Percentiles rank a stretch among this genome's conserved stretches.
Evolutionary conservation across 2,113 vertebrate species (phyloP).

Genomic region (Mesocricetus auratus): DNA sequence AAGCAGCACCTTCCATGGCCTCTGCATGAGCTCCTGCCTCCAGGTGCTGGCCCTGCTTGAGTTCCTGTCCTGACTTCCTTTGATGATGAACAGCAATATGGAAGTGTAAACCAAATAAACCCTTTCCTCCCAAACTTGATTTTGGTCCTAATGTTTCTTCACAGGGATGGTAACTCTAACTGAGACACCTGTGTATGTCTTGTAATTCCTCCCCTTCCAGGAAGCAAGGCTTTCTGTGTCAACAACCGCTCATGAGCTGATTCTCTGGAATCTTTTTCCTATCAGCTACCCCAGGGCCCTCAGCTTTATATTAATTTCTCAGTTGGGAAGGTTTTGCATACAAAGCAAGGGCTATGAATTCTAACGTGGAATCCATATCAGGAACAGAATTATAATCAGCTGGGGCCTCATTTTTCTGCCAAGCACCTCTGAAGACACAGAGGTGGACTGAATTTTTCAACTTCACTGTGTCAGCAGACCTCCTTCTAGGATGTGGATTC

Average conservation of each 20-base stretch:
- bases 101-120: not conserved
- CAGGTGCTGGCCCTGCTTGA: not conserved
- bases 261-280: not conserved
- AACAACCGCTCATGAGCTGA: not conserved
- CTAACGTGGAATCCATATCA: not conserved
- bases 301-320: constrained; percentile 13
- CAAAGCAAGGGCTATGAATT: not conserved
- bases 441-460: not conserved
- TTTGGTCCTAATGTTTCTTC: not conserved
- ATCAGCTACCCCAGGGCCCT: not conserved
- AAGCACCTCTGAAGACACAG: not conserved
- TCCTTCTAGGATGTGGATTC: not conserved
- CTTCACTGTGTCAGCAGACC: not conserved
- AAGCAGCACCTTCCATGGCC: not conserved
- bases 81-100: not conserved
- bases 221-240: not conserved
- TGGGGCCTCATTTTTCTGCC: not conserved
- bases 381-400: not conserved
- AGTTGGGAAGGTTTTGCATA: not conserved
- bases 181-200: not conserved
- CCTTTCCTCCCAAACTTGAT: not conserved
- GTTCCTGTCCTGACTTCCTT: not conserved
- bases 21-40: not conserved
- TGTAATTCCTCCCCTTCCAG: not conserved
- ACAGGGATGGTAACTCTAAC: not conserved